phyloP scores from a whole-genome alignment of 2,888 invertebrate genomes.

The Drosophila merina region DNA sequence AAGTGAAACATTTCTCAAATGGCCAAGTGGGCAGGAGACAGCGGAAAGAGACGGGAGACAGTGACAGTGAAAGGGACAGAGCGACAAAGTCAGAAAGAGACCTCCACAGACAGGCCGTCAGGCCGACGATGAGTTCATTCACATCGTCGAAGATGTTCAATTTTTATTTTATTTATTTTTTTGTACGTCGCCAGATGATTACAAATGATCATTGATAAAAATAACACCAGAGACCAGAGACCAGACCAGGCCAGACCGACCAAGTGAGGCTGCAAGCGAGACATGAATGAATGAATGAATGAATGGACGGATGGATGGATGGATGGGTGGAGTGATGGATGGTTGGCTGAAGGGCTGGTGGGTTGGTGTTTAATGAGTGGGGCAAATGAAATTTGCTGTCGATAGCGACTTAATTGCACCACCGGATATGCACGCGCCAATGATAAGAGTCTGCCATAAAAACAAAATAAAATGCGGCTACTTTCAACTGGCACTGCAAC shows the following conservation, averaged over 20 bases:
- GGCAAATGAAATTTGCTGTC: conserved; percentile 46
- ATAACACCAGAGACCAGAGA: conserved; percentile 36
- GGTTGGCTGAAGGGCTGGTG: conserved; percentile 7
- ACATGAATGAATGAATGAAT: conserved; percentile 40
- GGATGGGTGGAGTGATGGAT: conserved; percentile 15
- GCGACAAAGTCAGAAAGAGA: conserved; percentile 7
- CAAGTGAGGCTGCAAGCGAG: conserved; percentile 12
- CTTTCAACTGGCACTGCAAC: conserved; percentile 20
- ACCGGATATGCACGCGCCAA: conserved; percentile 50
- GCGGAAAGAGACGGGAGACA: neutral
- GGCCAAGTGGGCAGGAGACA: conserved; percentile 19
- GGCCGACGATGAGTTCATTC: conserved; percentile 48
- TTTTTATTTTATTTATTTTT: conserved; percentile 39
- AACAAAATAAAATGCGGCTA: conserved; percentile 17
- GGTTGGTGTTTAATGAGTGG: conserved; percentile 25
- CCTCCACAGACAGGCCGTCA: conserved; percentile 20
- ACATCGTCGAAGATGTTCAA: conserved; percentile 57
- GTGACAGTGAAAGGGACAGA: no score
- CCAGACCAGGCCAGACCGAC: conserved; percentile 4
- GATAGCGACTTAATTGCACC: conserved; percentile 49
- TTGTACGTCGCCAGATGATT: conserved; percentile 51
- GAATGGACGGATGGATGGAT: conserved; percentile 12
- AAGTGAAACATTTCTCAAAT: conserved; percentile 35
- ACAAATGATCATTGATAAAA: conserved; percentile 58
- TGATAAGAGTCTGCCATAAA: conserved; percentile 24